phyloP scores from a whole-genome alignment of 2,797 vertebrate species.

The Manis crassicaudata region DNA sequence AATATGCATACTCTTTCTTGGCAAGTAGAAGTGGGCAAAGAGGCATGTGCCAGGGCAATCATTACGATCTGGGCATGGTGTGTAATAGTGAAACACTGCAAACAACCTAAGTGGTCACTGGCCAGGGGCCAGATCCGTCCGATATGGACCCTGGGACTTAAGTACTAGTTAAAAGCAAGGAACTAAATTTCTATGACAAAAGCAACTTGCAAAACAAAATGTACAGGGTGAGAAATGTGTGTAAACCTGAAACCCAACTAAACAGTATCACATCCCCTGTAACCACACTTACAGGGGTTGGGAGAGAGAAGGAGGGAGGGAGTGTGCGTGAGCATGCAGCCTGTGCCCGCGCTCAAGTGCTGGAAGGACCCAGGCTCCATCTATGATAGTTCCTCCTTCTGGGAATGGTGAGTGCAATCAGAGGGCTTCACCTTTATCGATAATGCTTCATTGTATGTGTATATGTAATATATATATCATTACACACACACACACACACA shows the following conservation, averaged over 20 bases:
- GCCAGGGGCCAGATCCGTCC: too few relatives aligned
- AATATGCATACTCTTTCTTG: background rate
- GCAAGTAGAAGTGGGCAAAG: too few relatives aligned
- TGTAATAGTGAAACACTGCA: rapidly evolving
- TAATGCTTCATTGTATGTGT: rapidly evolving
- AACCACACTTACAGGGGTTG: too few relatives aligned
- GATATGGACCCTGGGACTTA: background rate
- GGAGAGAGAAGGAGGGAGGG: background rate
- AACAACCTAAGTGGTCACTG: rapidly evolving
- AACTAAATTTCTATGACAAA: background rate
- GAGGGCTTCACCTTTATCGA: background rate
- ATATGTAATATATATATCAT: too few relatives aligned
- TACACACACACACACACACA: too few relatives aligned
- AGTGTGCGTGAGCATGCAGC: background rate
- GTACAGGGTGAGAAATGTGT: background rate
- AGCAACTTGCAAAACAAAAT: background rate
- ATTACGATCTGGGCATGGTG: background rate
- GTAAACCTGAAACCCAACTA: background rate
- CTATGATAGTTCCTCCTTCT: rapidly evolving
- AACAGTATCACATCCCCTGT: too few relatives aligned
- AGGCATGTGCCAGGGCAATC: background rate
- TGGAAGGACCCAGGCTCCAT: rapidly evolving
- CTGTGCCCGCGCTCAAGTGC: rapidly evolving
- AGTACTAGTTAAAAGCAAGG: background rate
- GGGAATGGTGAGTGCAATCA: too few relatives aligned